Evolutionary conservation across 37 sponge, comb jelly and placozoan genomes (phyloP).

Genomic region (Aphrocallistes beatrix): DNA sequence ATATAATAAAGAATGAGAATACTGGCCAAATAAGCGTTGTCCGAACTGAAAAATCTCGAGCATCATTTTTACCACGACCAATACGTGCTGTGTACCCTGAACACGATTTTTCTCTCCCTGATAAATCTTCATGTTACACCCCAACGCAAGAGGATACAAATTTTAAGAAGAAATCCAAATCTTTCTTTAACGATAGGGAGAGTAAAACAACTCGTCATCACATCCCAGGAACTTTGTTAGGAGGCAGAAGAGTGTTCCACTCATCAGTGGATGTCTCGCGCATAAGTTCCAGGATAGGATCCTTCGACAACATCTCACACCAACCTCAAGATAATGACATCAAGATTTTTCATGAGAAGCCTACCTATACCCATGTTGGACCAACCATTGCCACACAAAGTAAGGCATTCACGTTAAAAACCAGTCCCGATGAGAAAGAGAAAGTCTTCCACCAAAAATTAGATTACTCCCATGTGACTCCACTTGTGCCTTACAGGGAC

Average conservation of each 20-base stretch:
- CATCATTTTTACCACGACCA: not conserved
- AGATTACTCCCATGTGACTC: not conserved
- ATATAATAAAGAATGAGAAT: not conserved
- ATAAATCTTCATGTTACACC: too few relatives aligned
- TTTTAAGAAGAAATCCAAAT: too few relatives aligned
- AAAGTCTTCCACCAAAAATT: not conserved
- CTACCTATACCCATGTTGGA: not conserved
- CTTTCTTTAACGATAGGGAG: too few relatives aligned
- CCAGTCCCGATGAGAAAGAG: not conserved
- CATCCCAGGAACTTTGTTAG: not conserved
- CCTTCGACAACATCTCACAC: not conserved
- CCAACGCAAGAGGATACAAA: too few relatives aligned
- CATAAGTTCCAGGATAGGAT: not conserved
- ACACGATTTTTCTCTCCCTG: not conserved
- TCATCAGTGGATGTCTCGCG: constrained; percentile 3
- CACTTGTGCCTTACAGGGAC: not conserved
- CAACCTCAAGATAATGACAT: not conserved
- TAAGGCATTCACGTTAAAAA: not conserved
- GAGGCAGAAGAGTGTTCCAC: not conserved
- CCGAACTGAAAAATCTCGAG: not conserved
- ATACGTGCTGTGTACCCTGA: not conserved
- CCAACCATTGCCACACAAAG: not conserved
- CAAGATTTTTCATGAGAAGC: not conserved
- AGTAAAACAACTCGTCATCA: too few relatives aligned
- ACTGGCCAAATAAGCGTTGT: not conserved